Conservation (phyloP, 2,888 invertebrate genomes). For the Sisyra nigra region DNA sequence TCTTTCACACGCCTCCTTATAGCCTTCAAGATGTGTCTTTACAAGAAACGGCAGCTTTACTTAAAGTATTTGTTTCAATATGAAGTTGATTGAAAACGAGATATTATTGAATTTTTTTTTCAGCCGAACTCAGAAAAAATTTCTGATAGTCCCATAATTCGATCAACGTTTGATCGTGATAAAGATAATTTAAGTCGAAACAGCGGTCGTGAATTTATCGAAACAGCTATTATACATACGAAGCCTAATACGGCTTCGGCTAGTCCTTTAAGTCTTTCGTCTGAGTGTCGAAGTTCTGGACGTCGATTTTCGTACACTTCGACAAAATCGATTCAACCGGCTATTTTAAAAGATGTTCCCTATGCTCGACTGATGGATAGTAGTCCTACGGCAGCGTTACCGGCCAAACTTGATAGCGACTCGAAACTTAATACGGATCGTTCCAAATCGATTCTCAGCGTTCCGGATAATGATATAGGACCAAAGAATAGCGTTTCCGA, state of each 20-base stretch:
- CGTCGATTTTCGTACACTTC: constrained; percentile 48
- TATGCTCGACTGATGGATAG: constrained; percentile 64
- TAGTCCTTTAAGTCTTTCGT: constrained; percentile 26
- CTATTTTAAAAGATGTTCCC: constrained; percentile 43
- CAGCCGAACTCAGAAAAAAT: background rate
- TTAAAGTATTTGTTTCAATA: background rate
- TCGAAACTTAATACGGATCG: constrained; percentile 42
- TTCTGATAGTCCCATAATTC: constrained; percentile 15
- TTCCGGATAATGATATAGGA: constrained; percentile 28
- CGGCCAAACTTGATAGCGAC: constrained; percentile 49
- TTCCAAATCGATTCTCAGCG: constrained; percentile 28
- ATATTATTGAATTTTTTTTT: background rate
- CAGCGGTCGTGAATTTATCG: constrained; percentile 17
- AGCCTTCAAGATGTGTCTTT: constrained; percentile 60
- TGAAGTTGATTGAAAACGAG: background rate
- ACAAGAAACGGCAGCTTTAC: constrained; percentile 32
- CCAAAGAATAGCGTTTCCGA: constrained; percentile 76
- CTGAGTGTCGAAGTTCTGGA: constrained; percentile 21
- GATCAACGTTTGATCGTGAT: constrained; percentile 1
- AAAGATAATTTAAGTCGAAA: constrained; percentile 4
- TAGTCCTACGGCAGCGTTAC: constrained; percentile 30
- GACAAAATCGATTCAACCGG: constrained; percentile 19
- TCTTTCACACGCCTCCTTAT: constrained; percentile 83
- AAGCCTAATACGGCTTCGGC: constrained; percentile 19
- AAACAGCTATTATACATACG: constrained; percentile 14